Evolutionary conservation across 2,113 vertebrate species (phyloP).

Genomic region (Tachysurus fulvidraco): DNA sequence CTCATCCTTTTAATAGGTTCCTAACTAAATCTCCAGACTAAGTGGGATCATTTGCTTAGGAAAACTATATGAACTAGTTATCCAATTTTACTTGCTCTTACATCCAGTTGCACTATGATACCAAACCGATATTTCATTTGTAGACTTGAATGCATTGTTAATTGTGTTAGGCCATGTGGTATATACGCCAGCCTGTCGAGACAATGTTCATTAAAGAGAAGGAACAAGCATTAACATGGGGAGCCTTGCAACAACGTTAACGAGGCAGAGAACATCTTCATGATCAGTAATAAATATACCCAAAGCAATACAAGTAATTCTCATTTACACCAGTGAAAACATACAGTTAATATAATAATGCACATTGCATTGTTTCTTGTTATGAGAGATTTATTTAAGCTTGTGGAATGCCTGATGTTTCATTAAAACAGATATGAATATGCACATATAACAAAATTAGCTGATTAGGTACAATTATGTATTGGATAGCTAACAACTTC

Average conservation of each 20-base stretch:
- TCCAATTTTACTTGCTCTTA: not conserved
- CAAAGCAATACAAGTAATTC: not conserved
- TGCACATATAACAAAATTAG: not conserved
- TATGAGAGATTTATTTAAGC: not conserved
- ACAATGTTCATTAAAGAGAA: not conserved
- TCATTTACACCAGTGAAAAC: not conserved
- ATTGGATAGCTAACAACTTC: not conserved
- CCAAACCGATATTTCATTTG: not conserved
- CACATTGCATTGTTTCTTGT: not conserved
- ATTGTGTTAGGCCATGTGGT: constrained; percentile 10
- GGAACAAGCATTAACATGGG: not conserved
- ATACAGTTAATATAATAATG: not conserved
- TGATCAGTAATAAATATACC: constrained; percentile 3
- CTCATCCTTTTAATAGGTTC: not conserved
- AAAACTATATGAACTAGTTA: not conserved
- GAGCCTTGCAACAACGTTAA: not conserved
- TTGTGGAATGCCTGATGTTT: not conserved
- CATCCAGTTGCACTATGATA: not conserved
- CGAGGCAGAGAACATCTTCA: not conserved
- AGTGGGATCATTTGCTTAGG: not conserved
- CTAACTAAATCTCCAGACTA: not conserved
- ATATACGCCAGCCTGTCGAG: not conserved
- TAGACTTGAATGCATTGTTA: not conserved
- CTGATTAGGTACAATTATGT: not conserved
- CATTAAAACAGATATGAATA: not conserved